Conservation (phyloP, 2,797 vertebrate species). For the Sebastes trivittatus region DNA sequence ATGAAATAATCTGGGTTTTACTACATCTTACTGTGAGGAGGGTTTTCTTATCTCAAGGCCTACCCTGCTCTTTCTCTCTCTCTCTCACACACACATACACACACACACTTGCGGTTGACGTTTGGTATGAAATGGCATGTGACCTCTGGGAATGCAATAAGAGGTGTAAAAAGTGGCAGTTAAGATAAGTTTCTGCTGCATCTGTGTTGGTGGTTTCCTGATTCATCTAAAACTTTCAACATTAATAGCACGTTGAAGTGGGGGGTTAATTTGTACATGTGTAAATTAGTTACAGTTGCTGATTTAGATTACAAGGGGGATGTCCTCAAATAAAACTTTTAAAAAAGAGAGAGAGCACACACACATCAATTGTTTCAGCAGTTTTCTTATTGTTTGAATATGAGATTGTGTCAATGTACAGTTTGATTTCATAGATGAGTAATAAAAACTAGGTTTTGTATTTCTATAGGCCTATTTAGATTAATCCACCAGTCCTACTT, state of each 20-base stretch:
- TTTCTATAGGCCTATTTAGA: background rate
- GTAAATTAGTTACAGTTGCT: background rate
- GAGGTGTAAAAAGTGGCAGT: background rate
- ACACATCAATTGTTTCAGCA: background rate
- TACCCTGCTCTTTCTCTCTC: background rate
- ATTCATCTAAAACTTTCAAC: background rate
- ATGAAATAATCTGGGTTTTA: slow-evolving; percentile 32
- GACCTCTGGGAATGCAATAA: slow-evolving; percentile 21
- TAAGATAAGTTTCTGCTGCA: slow-evolving; percentile 11
- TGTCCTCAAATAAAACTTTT: background rate
- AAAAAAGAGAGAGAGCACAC: background rate
- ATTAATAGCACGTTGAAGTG: background rate
- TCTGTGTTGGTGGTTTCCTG: background rate
- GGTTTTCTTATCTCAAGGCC: slow-evolving; percentile 66
- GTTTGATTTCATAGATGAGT: background rate
- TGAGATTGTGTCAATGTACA: background rate
- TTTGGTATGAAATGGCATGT: slow-evolving; percentile 30
- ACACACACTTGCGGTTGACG: background rate
- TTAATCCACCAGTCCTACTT: too few relatives aligned
- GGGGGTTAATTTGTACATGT: background rate
- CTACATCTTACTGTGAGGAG: slow-evolving; percentile 3
- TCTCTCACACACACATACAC: too few relatives aligned
- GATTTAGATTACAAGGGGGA: background rate
- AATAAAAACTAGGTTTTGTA: background rate
- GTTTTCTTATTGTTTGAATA: background rate